Percentiles rank a stretch among this genome's conserved stretches.
These are phyloP conservation scores for Ernsta delagoae DNA, from an alignment of 2,888 invertebrate genomes.

Conservation along the genomic window DNA sequence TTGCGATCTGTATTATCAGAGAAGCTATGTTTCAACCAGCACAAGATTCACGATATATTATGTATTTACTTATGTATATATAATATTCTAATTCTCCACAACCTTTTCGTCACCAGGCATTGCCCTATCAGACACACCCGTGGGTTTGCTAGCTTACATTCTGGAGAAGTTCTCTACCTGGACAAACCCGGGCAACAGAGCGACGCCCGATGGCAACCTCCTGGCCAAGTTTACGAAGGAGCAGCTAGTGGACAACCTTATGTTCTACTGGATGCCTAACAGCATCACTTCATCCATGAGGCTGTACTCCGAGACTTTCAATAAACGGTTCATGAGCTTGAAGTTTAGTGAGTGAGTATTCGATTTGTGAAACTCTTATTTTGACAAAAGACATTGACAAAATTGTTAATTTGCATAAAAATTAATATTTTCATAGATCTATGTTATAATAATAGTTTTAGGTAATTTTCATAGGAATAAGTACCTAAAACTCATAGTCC, in stretches of 20 bases:
- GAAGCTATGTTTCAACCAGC: too few relatives aligned
- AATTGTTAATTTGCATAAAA: too few relatives aligned
- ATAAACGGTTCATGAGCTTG: slow-evolving; percentile 49
- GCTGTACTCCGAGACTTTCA: slow-evolving; percentile 88
- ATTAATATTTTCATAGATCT: too few relatives aligned
- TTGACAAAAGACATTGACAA: too few relatives aligned
- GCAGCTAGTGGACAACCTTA: slow-evolving; percentile 76
- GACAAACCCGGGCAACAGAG: slow-evolving; percentile 79
- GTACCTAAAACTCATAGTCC: too few relatives aligned
- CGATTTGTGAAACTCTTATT: too few relatives aligned
- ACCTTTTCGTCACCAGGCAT: slow-evolving; percentile 38
- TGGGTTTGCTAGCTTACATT: slow-evolving; percentile 92
- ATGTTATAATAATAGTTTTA: too few relatives aligned
- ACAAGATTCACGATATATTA: too few relatives aligned
- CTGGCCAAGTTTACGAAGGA: slow-evolving; percentile 86
- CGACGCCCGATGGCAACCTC: slow-evolving; percentile 87
- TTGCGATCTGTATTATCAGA: too few relatives aligned
- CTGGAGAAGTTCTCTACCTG: slow-evolving; percentile 93
- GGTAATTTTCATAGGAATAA: too few relatives aligned
- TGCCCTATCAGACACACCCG: slow-evolving; percentile 87
- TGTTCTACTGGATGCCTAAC: slow-evolving; percentile 90
- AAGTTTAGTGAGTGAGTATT: slow-evolving; percentile 74
- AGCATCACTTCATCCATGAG: slow-evolving; percentile 90
- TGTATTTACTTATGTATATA: too few relatives aligned
- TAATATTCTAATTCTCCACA: too few relatives aligned